Percentiles rank a stretch among this genome's conserved stretches.
These are phyloP conservation scores for Euphydryas editha DNA, from an alignment of 2,888 invertebrate species.

Conservation along the genomic window DNA sequence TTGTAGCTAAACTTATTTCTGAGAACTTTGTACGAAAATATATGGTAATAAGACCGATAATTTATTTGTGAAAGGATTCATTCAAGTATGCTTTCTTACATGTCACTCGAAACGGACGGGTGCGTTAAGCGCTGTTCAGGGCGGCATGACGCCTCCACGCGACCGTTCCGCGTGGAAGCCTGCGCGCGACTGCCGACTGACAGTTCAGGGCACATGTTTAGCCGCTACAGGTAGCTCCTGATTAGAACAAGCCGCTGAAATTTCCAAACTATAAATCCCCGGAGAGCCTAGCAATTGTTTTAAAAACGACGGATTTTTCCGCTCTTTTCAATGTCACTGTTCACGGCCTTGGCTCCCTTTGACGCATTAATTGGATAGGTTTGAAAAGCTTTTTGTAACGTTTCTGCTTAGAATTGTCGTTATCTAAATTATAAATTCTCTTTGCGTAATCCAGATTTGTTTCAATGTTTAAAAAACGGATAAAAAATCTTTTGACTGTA, in stretches of 20 bases:
- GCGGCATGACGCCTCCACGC: constrained; percentile 63
- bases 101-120: constrained; percentile 41
- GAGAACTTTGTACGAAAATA: neutral
- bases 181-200: constrained; percentile 75
- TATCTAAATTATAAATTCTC: constrained; percentile 20
- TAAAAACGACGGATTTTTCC: constrained; percentile 31
- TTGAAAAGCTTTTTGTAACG: constrained; percentile 18
- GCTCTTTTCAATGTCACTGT: constrained; percentile 19
- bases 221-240: constrained; percentile 73
- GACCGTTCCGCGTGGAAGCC: constrained; percentile 77
- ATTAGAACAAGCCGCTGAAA: constrained; percentile 60
- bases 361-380: constrained; percentile 30
- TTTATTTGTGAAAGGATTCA: constrained; percentile 13
- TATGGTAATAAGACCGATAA: constrained; percentile 10
- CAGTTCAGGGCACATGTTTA: constrained; percentile 59
- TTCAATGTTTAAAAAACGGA: neutral
- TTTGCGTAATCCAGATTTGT: neutral
- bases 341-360: constrained; percentile 14
- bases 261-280: constrained; percentile 55
- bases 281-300: constrained; percentile 29
- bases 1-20: constrained; percentile 50
- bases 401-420: constrained; percentile 18
- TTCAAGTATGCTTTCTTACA: constrained; percentile 30
- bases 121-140: constrained; percentile 58
- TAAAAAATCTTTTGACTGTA: neutral